A percentile compares a stretch with the other conserved stretches of the same genome.
phyloP scores from a whole-genome alignment of 2,888 invertebrate species.

The Megamerina dolium region DNA sequence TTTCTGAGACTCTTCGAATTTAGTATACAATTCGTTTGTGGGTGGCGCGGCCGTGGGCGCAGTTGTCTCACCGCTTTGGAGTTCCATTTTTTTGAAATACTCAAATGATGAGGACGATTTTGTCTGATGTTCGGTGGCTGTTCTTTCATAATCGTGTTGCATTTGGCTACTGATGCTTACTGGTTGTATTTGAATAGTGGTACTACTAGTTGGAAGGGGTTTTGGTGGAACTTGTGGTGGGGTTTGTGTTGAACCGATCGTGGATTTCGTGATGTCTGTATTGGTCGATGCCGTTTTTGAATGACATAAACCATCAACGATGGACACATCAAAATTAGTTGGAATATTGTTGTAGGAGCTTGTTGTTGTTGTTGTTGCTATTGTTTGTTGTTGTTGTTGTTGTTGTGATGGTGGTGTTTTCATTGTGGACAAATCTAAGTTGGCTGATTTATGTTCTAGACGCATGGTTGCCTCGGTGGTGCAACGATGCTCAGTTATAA shows the following conservation, averaged over 20 bases:
- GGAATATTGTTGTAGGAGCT: conserved; percentile 5
- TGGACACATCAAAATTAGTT: conserved; percentile 28
- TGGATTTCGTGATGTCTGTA: conserved; percentile 25
- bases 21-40: conserved; percentile 9
- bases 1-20: conserved; percentile 16
- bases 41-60: conserved; percentile 9
- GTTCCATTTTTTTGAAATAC: conserved; percentile 59
- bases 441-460: conserved; percentile 48
- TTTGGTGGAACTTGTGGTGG: conserved; percentile 39
- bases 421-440: conserved; percentile 42
- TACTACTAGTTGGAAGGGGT: conserved; percentile 29
- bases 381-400: conserved; percentile 17
- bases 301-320: conserved; percentile 20
- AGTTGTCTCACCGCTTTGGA: conserved; percentile 35
- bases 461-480: conserved; percentile 51
- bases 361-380: conserved; percentile 16
- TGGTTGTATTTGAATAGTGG: conserved; percentile 9
- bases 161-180: background rate
- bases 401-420: conserved; percentile 25
- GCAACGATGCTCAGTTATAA: conserved; percentile 50
- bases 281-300: conserved; percentile 25
- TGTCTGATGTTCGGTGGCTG: conserved; percentile 48
- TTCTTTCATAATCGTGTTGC: conserved; percentile 17
- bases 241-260: conserved; percentile 34
- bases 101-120: conserved; percentile 61